A percentile compares a stretch with the other conserved stretches of the same genome.
Conservation (phyloP, 2,113 vertebrate genomes). For the Rhinichthys klamathensis region DNA sequence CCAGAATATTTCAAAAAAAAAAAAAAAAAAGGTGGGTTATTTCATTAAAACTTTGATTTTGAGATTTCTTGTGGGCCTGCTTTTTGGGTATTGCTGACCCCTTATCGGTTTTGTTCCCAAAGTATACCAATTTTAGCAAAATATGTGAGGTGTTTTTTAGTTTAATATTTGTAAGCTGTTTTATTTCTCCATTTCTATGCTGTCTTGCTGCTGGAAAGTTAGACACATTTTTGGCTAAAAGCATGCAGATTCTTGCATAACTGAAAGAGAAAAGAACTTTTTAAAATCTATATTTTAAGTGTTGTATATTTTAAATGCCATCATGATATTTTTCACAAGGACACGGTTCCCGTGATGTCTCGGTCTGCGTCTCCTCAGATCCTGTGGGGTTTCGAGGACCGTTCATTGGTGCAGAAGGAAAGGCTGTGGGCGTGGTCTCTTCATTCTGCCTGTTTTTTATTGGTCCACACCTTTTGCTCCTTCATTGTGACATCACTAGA, state of each 20-base stretch:
- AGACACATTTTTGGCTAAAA: conserved; percentile 36
- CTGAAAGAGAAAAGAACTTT: conserved; percentile 7
- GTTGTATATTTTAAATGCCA: neutral
- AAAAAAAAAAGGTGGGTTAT: too few relatives aligned
- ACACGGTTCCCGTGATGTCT: neutral
- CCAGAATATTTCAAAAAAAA: neutral
- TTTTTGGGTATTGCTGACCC: neutral
- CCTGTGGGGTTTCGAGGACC: neutral
- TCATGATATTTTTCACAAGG: neutral
- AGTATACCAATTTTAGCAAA: neutral
- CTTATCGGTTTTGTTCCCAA: neutral
- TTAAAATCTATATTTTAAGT: neutral
- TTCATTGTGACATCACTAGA: neutral
- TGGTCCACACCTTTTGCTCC: neutral
- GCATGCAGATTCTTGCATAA: conserved; percentile 22
- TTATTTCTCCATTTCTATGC: neutral
- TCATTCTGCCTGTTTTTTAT: neutral
- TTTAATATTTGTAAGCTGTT: neutral
- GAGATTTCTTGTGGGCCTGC: neutral
- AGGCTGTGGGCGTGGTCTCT: neutral
- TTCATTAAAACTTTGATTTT: too few relatives aligned
- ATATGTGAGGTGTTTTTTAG: neutral
- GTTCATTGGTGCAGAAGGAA: too few relatives aligned
- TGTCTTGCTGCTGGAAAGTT: conserved; percentile 57
- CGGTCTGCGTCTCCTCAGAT: too few relatives aligned